Percentiles rank a stretch among this genome's conserved stretches.
phyloP scores from a whole-genome alignment of 2,113 vertebrate species.

The Lynx canadensis region DNA sequence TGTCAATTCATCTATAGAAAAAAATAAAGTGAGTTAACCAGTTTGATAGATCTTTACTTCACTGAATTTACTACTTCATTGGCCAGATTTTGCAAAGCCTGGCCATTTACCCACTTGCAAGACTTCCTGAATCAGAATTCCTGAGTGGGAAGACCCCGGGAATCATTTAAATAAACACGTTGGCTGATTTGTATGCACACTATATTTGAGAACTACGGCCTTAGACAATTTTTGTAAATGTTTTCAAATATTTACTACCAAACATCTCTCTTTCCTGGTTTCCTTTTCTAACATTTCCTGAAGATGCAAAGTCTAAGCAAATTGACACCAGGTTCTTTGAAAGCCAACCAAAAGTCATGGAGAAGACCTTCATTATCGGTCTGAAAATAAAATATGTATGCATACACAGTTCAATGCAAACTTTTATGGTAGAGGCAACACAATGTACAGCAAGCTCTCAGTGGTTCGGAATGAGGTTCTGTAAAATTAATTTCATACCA shows the following conservation, averaged over 20 bases:
- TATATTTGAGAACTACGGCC: not conserved
- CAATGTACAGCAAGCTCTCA: not conserved
- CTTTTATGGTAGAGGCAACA: not conserved
- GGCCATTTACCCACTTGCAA: not conserved
- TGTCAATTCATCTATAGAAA: not conserved
- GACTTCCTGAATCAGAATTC: not conserved
- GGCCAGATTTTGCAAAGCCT: not conserved
- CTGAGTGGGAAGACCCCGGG: fast-evolving
- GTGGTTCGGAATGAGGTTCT: not conserved
- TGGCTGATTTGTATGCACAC: not conserved
- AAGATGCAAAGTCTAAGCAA: not conserved
- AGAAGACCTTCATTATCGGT: not conserved
- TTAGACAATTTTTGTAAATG: not conserved
- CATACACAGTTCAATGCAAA: not conserved
- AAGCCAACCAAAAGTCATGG: not conserved
- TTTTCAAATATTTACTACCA: not conserved
- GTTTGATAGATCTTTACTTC: not conserved
- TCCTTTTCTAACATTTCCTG: not conserved
- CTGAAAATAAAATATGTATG: not conserved
- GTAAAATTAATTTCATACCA: not conserved
- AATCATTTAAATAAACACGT: not conserved
- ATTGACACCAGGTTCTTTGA: not conserved
- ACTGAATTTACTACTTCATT: not conserved
- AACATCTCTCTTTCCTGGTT: not conserved
- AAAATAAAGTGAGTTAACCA: not conserved